These are phyloP conservation scores for Callosobruchus maculatus DNA, from an alignment of 2,888 invertebrate species.

Conservation along the genomic window DNA sequence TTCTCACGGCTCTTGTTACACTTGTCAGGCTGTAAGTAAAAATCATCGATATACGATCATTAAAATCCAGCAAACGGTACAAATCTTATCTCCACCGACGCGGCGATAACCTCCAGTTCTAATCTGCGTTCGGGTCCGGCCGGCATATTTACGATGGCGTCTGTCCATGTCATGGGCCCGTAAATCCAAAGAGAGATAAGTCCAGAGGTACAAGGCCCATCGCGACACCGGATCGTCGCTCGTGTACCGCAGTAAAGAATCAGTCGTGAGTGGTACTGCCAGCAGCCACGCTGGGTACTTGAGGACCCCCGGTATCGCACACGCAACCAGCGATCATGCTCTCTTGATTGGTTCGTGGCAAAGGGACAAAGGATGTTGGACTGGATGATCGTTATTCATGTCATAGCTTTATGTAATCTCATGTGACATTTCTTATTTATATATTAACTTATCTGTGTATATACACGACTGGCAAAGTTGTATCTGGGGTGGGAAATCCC, in stretches of 20 bases:
- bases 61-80: not conserved
- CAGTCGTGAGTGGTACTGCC: constrained; percentile 4
- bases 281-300: not conserved
- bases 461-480: too few species aligned
- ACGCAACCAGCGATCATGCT: not conserved
- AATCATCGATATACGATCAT: not conserved
- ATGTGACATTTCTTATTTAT: too few species aligned
- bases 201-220: not conserved
- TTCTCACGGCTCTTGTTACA: too few species aligned
- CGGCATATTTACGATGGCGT: not conserved
- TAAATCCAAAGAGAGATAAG: not conserved
- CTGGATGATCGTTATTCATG: too few species aligned
- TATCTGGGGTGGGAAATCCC: too few species aligned
- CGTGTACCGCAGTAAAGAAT: constrained; percentile 10
- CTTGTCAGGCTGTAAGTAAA: not conserved
- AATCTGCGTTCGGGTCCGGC: not conserved
- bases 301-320: not conserved
- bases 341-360: not conserved
- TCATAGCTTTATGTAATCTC: too few species aligned
- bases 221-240: not conserved
- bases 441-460: too few species aligned
- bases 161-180: not conserved
- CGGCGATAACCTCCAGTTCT: not conserved
- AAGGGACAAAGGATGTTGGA: not conserved
- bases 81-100: not conserved